Evolutionary conservation across 1,140 invertebrate species (phyloP).

Genomic region (Penaeus vannamei): DNA sequence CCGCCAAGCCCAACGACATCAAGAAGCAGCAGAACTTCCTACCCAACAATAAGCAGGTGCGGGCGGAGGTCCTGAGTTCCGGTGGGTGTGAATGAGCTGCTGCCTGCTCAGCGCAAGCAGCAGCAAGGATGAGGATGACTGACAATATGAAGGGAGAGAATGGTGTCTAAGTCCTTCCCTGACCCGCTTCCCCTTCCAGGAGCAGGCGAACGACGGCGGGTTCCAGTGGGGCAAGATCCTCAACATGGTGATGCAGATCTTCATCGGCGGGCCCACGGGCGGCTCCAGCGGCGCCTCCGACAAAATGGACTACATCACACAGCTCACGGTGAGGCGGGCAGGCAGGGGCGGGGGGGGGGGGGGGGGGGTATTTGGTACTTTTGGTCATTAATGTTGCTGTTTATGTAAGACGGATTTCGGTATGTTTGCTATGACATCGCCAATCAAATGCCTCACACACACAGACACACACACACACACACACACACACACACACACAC

Average conservation of each 20-base stretch:
- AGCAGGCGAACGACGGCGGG: slow-evolving; percentile 71
- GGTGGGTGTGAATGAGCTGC: background rate
- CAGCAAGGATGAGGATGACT: background rate
- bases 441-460: no score
- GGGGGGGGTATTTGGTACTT: no score
- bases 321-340: slow-evolving; percentile 55
- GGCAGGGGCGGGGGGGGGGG: background rate
- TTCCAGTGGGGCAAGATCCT: slow-evolving; percentile 76
- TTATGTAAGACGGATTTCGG: background rate
- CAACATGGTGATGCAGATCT: slow-evolving; percentile 64
- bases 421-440: background rate
- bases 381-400: background rate
- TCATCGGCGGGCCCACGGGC: slow-evolving; percentile 55
- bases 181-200: slow-evolving; percentile 6
- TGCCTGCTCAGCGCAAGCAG: background rate
- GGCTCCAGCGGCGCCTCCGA: slow-evolving; percentile 71
- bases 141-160: background rate
- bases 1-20: slow-evolving; percentile 87
- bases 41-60: slow-evolving; percentile 22
- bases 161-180: background rate
- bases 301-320: slow-evolving; percentile 82
- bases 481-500: no score
- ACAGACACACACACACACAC: no score
- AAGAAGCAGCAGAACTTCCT: slow-evolving; percentile 78
- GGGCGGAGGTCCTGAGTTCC: background rate